Conservation (phyloP, 2,113 vertebrate genomes). For the Calcarius ornatus region DNA sequence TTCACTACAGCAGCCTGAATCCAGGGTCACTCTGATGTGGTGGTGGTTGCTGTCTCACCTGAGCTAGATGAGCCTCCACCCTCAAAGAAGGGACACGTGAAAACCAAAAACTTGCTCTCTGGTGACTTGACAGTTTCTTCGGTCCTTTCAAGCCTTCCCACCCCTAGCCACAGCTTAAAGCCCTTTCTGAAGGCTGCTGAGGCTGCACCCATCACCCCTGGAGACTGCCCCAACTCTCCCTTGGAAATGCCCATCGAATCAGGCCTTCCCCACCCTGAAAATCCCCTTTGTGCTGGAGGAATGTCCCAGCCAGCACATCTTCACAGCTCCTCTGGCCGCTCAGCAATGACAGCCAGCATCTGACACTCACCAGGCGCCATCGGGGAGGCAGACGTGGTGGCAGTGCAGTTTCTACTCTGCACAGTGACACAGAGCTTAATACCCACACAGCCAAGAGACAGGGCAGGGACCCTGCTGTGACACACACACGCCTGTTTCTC, state of each 20-base stretch:
- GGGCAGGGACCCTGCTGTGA: neutral
- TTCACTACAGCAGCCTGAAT: neutral
- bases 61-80: neutral
- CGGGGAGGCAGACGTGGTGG: rapidly evolving
- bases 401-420: neutral
- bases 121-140: neutral
- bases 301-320: neutral
- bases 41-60: neutral
- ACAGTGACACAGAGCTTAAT: rapidly evolving
- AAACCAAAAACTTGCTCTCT: neutral
- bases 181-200: rapidly evolving
- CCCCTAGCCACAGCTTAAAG: neutral
- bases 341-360: neutral
- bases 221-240: neutral
- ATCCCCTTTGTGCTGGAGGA: neutral
- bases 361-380: neutral
- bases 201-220: neutral
- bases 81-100: neutral
- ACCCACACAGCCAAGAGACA: rapidly evolving
- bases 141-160: neutral
- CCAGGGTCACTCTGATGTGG: neutral
- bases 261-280: neutral
- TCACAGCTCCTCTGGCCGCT: neutral
- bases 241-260: neutral
- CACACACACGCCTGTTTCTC: neutral